Percentiles rank a stretch among this genome's conserved stretches.
These are phyloP conservation scores for Clistopyga incitator DNA, from an alignment of 2,888 invertebrate genomes.

Conservation along the genomic window DNA sequence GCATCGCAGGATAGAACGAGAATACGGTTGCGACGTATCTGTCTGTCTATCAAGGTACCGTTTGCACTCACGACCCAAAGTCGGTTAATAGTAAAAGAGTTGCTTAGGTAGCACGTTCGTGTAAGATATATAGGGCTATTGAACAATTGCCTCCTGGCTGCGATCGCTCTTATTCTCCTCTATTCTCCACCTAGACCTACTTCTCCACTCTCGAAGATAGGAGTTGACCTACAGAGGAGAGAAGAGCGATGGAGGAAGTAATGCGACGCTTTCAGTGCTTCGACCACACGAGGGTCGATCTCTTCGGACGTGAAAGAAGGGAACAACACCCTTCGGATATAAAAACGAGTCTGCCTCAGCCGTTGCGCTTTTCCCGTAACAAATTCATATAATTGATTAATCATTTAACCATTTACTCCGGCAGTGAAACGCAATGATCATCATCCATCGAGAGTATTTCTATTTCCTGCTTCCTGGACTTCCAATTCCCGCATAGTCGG, in stretches of 20 bases:
- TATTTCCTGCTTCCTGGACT: not conserved
- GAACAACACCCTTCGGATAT: not conserved
- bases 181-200: constrained; percentile 50
- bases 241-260: not conserved
- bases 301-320: not conserved
- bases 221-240: constrained; percentile 32
- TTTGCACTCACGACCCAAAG: constrained; percentile 44
- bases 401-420: not conserved
- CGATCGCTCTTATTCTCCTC: constrained; percentile 36
- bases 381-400: constrained; percentile 1
- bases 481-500: not conserved
- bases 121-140: constrained; percentile 27
- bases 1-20: constrained; percentile 25
- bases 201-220: constrained; percentile 38
- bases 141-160: constrained; percentile 33
- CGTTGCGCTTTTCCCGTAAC: not conserved
- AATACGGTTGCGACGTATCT: constrained; percentile 18
- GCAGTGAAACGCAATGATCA: not conserved
- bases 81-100: constrained; percentile 38
- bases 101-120: constrained; percentile 42
- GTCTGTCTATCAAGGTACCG: constrained; percentile 43
- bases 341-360: not conserved
- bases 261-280: constrained; percentile 17
- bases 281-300: constrained; percentile 13
- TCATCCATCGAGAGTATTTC: not conserved